phyloP scores from a whole-genome alignment of 2,113 vertebrate species.

The Podilymbus podiceps region DNA sequence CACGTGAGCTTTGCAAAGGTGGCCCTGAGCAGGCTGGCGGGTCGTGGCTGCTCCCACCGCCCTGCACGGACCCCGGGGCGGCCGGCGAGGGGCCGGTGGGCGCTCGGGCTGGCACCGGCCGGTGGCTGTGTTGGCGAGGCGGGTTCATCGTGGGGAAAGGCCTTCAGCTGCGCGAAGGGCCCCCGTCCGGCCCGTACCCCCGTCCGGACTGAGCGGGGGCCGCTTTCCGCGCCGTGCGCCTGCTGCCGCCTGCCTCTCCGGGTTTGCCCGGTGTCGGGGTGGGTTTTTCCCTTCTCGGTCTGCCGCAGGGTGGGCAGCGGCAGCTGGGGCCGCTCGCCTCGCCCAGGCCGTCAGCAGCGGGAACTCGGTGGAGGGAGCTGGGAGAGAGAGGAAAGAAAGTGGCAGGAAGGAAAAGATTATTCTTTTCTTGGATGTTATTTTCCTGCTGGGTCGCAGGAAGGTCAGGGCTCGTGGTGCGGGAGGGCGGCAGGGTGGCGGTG shows the following conservation, averaged over 20 bases:
- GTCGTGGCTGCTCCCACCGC: rapidly evolving
- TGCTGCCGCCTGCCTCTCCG: rapidly evolving
- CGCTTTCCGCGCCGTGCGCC: rapidly evolving
- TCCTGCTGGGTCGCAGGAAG: not conserved
- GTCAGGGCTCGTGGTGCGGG: not conserved
- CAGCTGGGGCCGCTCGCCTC: not conserved
- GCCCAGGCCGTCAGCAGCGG: not conserved
- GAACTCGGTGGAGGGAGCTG: not conserved
- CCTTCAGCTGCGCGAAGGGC: not conserved
- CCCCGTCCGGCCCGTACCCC: not conserved
- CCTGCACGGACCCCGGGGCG: not conserved
- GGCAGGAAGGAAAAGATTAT: not conserved
- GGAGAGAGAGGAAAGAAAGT: not conserved
- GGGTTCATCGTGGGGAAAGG: too few species aligned
- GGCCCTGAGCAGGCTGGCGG: not conserved
- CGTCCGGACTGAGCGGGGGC: too few species aligned
- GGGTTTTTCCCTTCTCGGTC: not conserved
- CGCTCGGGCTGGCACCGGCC: rapidly evolving
- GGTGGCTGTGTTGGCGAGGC: too few species aligned
- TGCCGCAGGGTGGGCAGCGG: not conserved
- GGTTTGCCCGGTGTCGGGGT: not conserved
- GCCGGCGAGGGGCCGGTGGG: not conserved
- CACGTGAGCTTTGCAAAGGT: not conserved
- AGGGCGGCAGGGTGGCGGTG: too few species aligned
- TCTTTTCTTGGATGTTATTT: not conserved